A percentile compares a stretch with the other conserved stretches of the same genome.
phyloP scores from a whole-genome alignment of 2,888 invertebrate genomes.

The Digitonthophagus gazella region DNA sequence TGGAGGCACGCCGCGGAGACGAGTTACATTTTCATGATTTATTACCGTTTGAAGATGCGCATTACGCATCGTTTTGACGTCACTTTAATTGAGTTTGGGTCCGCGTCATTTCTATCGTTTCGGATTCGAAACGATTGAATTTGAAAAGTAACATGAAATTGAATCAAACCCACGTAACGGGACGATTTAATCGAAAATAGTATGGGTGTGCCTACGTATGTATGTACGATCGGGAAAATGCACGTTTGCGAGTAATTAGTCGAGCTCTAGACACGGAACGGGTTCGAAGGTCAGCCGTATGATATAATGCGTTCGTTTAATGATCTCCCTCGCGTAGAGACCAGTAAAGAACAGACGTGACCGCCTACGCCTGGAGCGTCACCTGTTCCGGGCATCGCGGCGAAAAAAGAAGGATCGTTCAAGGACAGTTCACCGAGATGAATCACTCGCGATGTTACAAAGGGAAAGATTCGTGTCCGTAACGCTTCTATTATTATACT shows the following conservation, averaged over 20 bases:
- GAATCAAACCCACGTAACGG: neutral
- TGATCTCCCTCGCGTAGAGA: neutral
- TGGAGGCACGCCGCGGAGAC: neutral
- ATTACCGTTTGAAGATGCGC: neutral
- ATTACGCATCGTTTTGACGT: neutral
- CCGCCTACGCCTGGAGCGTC: neutral
- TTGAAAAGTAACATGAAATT: too few relatives aligned
- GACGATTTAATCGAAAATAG: neutral
- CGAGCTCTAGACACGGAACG: neutral
- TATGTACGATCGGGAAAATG: neutral
- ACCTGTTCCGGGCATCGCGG: neutral
- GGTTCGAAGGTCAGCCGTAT: neutral
- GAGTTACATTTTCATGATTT: neutral
- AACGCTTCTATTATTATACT: neutral
- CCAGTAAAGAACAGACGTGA: neutral
- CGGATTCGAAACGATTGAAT: neutral
- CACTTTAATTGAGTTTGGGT: neutral
- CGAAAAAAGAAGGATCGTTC: neutral
- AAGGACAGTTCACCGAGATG: neutral
- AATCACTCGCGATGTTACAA: neutral
- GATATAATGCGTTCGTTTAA: neutral
- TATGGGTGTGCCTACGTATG: neutral
- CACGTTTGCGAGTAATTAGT: neutral
- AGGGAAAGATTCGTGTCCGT: neutral
- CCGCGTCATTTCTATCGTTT: neutral